A percentile compares a stretch with the other conserved stretches of the same genome.
Conservation (phyloP, 2,888 invertebrate genomes). For the Cantharis lateralis region DNA sequence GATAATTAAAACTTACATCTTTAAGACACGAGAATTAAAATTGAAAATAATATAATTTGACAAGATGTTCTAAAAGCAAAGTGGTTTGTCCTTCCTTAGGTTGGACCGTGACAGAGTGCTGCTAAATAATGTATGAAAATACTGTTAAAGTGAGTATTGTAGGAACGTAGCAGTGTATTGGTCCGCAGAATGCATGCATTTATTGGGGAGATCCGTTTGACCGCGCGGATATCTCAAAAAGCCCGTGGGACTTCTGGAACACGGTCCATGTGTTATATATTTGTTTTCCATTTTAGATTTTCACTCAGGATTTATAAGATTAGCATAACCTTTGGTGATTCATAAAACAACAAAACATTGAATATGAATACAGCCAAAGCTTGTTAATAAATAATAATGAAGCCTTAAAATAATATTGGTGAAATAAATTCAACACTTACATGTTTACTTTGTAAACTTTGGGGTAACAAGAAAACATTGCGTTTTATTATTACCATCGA, state of each 20-base stretch:
- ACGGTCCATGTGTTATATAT: constrained; percentile 37
- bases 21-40: background rate
- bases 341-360: constrained; percentile 17
- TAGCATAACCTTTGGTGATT: constrained; percentile 31
- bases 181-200: constrained; percentile 36
- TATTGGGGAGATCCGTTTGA: constrained; percentile 35
- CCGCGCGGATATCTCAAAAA: constrained; percentile 36
- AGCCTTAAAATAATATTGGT: background rate
- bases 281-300: constrained; percentile 35
- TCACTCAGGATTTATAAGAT: constrained; percentile 34
- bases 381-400: constrained; percentile 1
- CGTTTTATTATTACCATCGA: background rate
- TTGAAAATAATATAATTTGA: constrained; percentile 33
- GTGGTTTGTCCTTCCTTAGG: constrained; percentile 40
- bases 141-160: constrained; percentile 35
- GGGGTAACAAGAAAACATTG: background rate
- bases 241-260: constrained; percentile 37
- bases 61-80: constrained; percentile 31
- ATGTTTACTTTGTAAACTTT: background rate
- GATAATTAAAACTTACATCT: background rate
- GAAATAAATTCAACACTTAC: background rate
- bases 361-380: background rate
- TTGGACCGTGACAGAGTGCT: constrained; percentile 44
- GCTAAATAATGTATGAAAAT: constrained; percentile 42
- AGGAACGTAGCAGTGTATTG: constrained; percentile 30